phyloP scores from a whole-genome alignment of 2,797 vertebrate species.

The Cyprinodon diabolis region DNA sequence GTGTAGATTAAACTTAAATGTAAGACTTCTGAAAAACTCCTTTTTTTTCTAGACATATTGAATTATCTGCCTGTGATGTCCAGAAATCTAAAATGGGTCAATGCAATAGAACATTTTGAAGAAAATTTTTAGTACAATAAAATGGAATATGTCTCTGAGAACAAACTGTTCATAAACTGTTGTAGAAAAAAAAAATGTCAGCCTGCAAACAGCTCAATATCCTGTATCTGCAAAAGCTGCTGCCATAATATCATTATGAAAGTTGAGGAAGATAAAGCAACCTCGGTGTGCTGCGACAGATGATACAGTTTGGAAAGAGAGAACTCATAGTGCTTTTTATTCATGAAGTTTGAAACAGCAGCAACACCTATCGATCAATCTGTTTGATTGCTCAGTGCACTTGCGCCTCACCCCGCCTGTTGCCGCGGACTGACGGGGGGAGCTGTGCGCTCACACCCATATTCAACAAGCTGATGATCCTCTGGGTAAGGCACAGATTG shows the following conservation, averaged over 20 bases:
- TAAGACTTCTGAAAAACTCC: not conserved
- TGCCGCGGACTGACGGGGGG: slow-evolving; percentile 36
- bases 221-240: slow-evolving; percentile 34
- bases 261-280: slow-evolving; percentile 26
- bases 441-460: slow-evolving; percentile 40
- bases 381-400: slow-evolving; percentile 50
- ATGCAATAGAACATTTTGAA: not conserved
- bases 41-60: not conserved
- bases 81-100: not conserved
- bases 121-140: not conserved
- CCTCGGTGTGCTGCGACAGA: slow-evolving; percentile 13
- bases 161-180: not conserved
- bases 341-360: slow-evolving; percentile 59
- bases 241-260: slow-evolving; percentile 17
- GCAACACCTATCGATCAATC: slow-evolving; percentile 60
- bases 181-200: not conserved
- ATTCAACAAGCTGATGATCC: slow-evolving; percentile 60
- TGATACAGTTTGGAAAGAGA: not conserved
- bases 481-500: slow-evolving; percentile 3
- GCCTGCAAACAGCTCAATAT: slow-evolving; percentile 44
- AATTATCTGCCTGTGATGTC: not conserved
- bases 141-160: not conserved
- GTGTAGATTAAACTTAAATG: not conserved
- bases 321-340: slow-evolving; percentile 38
- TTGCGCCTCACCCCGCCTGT: slow-evolving; percentile 66